Evolutionary conservation across 2,797 vertebrate species (phyloP), one percentile per base, ranked within the genome.

Genomic region (Enteromius mattozi): DNA sequence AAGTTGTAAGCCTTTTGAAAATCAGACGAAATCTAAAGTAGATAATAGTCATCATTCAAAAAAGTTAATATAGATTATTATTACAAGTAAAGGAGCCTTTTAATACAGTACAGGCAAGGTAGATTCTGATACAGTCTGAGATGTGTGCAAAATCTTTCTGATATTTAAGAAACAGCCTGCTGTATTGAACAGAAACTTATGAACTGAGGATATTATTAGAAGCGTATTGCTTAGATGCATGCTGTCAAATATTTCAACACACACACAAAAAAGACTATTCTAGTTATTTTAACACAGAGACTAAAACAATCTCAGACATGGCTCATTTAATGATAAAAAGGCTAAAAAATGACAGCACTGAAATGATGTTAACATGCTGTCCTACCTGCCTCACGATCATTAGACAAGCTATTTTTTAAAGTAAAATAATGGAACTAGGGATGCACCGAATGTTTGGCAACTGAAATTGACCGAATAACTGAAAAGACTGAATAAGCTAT

Each of bases 171-270:
- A n/a, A 24, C n/a, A 77, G 14, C n/a, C 14, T 2, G 35, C n/a
- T 17, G 35, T 61, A 61, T 27, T 42, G 24, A 78, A 78, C 54
- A 61, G 42, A 27, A 77, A 42, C 35, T 59, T 59, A 42, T 42
- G 54, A 61, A 61, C 13, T 27, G 35, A 61, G 75, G 75, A 78
- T 78, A 61, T 78, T 61, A 61, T 78, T 78, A 78, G 75, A 78
- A 42, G 75, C 1, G 16, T 10, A 61, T 27, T 61, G 2, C 49
- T 56, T 37, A 37, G 33, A 76, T 16, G 13, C 13, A 56, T 6
- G 54, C 35, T 27, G n/a, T 78, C 75, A 61, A 78, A n/a, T 5
- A 59, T 17, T n/a, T 68, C 7, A 68, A 19, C 5, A 37, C 45
- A 47, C 45, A 17, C 63, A 66, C 30, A 2, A n/a, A 40, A n/a